Base-by-base conservation (phyloP, 35 echinoderm and acorn worm species). In the Heliocidaris erythrogramma region DNA sequence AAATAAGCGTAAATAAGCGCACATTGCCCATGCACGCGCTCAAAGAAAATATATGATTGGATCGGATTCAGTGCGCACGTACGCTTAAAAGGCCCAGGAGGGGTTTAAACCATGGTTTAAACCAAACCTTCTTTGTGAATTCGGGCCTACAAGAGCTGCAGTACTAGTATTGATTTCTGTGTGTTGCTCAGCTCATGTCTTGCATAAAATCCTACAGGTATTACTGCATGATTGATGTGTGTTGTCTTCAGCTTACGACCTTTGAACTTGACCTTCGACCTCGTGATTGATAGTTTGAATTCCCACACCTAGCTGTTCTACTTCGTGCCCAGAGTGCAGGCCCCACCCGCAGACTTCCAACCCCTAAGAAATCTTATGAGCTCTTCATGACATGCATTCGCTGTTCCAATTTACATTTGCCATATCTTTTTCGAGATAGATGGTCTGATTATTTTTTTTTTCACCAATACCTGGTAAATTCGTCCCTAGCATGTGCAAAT, bases 171-270 rank as follows among this genome's bases (percentile, higher is more conserved):
- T 65, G 60, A 5, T 65, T 65, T 65, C 5, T 65, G 60, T 17
- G 60, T 69, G 14, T 69, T 69, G 60, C 60, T 69, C 60, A 69
- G 24, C 2, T 69, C 17, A 27, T 69, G 60, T 69, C 60, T 69
- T 69, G 24, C 16, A 69, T 69, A 69, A 69, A 69, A 69, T 69
- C 59, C 9, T 60, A 42, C 35, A 18, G 60, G 60, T 69, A 69
- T 24, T 69, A 69, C 21, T 24, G 17, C 60, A 69, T 88, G 86
- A 88, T 88, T 88, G 86, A 88, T 88, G 86, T 18, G 27, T 88
- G 86, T 88, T 88, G 86, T 88, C 86, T 88, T 88, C 86, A 88
- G 86, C 86, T 31, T 88, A 88, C 47, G 86, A 88, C 86, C 86
- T 31, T 88, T 88, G 86, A 88, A 88, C 86, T 48, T 32, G 31